Evolutionary conservation across 92 coral and sea anemone genomes (phyloP).

Genomic region (Meandrina meandrites): DNA sequence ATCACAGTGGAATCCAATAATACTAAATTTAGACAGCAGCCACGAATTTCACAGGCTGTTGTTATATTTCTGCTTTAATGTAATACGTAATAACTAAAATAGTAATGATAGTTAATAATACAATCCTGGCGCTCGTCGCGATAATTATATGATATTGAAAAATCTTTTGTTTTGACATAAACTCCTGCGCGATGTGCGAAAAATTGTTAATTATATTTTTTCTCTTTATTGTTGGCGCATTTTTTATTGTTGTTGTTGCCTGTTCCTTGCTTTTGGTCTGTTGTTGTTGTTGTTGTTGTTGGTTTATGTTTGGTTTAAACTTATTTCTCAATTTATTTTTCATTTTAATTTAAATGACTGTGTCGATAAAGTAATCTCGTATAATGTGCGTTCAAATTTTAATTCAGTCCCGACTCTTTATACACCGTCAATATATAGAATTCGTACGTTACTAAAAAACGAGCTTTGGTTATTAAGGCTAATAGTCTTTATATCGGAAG

Average conservation of each 20-base stretch:
- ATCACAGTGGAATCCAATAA: background rate
- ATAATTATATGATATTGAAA: background rate
- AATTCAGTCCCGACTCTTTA: background rate
- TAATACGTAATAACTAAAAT: too few relatives aligned
- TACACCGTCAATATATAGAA: background rate
- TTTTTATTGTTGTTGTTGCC: background rate
- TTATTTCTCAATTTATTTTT: background rate
- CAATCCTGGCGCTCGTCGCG: background rate
- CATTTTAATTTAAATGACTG: background rate
- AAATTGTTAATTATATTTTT: background rate
- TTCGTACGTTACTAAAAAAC: background rate
- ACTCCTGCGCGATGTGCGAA: too few relatives aligned
- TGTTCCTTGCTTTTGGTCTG: background rate
- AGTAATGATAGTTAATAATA: too few relatives aligned
- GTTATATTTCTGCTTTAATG: background rate
- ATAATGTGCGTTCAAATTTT: background rate
- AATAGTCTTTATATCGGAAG: conserved; percentile 33
- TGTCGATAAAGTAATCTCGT: background rate
- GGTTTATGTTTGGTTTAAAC: background rate
- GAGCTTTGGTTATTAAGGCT: background rate
- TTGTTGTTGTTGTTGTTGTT: background rate
- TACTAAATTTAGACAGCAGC: background rate
- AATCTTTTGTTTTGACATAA: background rate
- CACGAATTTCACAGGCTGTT: background rate
- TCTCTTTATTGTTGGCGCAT: background rate